Percentiles rank a stretch among this genome's conserved stretches.
Conservation (phyloP, 2,113 vertebrate species). For the Cavia aperea region DNA sequence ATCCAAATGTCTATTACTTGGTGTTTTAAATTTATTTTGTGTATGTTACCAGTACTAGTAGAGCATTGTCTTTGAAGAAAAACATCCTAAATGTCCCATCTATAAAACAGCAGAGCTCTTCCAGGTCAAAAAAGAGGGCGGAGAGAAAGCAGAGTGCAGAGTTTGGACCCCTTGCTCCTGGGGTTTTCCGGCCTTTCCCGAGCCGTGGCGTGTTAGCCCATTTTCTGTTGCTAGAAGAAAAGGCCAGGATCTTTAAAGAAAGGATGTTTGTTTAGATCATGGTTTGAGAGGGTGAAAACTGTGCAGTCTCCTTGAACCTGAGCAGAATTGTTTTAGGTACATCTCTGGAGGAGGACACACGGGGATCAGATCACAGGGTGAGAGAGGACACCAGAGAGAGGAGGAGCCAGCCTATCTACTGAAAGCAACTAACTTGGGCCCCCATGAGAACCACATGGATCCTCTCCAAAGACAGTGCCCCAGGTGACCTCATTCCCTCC, state of each 20-base stretch:
- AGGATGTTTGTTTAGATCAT: neutral
- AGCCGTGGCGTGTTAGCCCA: accelerated
- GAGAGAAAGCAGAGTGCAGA: accelerated
- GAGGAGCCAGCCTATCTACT: neutral
- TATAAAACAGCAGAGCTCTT: neutral
- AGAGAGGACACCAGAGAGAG: neutral
- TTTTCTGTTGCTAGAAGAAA: neutral
- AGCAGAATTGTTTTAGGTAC: neutral
- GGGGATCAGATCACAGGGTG: neutral
- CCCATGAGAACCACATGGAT: neutral
- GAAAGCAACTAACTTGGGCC: neutral
- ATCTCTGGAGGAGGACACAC: no score
- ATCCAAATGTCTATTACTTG: neutral
- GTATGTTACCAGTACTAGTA: neutral
- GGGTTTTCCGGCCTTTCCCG: no score
- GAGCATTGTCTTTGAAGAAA: neutral
- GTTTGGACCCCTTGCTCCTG: neutral
- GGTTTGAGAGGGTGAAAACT: neutral
- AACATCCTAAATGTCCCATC: neutral
- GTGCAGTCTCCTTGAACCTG: no score
- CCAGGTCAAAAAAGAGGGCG: neutral
- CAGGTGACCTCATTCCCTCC: no score
- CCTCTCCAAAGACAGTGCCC: neutral
- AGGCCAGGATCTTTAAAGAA: neutral
- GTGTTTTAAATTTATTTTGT: neutral